Conservation (phyloP, 2,888 invertebrate genomes). For the Deilephila elpenor region DNA sequence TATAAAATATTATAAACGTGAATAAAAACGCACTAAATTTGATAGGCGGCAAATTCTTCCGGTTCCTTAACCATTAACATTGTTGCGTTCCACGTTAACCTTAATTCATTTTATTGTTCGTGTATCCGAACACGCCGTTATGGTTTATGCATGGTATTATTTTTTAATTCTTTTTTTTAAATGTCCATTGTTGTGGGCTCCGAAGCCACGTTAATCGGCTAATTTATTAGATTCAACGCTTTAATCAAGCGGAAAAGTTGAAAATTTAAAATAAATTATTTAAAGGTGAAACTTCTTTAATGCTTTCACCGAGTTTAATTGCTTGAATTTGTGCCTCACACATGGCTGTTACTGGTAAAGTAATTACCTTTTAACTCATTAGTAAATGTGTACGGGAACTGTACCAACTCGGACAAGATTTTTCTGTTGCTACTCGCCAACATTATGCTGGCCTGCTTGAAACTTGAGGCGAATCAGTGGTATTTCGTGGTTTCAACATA, state of each 20-base stretch:
- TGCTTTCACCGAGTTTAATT: background rate
- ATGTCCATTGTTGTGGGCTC: conserved; percentile 1
- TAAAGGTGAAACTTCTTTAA: conserved; percentile 10
- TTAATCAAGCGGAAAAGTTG: conserved; percentile 16
- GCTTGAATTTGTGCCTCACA: background rate
- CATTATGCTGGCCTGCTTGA: too few species aligned
- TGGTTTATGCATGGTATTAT: conserved; percentile 2
- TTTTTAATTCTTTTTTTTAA: background rate
- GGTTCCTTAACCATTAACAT: conserved; percentile 21
- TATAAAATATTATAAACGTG: too few species aligned
- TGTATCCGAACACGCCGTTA: conserved; percentile 16
- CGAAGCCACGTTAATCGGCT: conserved; percentile 3
- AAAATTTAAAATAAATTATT: conserved; percentile 21
- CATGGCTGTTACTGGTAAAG: background rate
- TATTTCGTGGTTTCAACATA: too few species aligned
- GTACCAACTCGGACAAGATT: too few species aligned
- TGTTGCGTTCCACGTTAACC: conserved; percentile 16
- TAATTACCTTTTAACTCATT: too few species aligned
- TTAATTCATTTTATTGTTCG: conserved; percentile 23
- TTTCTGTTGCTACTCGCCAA: too few species aligned
- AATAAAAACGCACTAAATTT: background rate
- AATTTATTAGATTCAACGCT: conserved; percentile 25
- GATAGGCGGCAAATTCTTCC: conserved; percentile 17
- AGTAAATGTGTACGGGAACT: too few species aligned
- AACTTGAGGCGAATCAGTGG: too few species aligned